phyloP scores from a whole-genome alignment of 2,888 invertebrate genomes.

The Pterostichus niger region DNA sequence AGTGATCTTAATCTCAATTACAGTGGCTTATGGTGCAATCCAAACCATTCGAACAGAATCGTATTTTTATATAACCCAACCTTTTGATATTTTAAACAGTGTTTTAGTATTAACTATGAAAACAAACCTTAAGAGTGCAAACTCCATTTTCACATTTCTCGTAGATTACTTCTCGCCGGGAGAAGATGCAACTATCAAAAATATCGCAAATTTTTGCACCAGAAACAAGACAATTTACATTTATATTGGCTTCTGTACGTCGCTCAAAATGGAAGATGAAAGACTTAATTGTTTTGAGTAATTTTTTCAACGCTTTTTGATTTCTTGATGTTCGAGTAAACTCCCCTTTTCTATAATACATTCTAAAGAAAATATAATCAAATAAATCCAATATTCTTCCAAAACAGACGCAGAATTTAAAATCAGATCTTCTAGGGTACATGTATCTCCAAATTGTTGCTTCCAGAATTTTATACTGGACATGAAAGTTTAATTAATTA shows the following conservation, averaged over 20 bases:
- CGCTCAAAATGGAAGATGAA: constrained; percentile 22
- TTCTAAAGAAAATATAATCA: neutral
- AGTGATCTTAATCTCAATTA: no score
- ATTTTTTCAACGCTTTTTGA: neutral
- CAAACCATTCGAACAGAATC: no score
- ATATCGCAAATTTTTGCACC: constrained; percentile 39
- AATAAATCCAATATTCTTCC: constrained; percentile 16
- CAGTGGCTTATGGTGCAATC: no score
- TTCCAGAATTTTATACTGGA: constrained; percentile 17
- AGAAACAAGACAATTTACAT: constrained; percentile 5
- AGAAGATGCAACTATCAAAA: constrained; percentile 1
- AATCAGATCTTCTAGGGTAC: neutral
- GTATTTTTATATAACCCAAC: no score
- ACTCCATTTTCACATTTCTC: constrained; percentile 3
- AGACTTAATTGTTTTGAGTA: neutral
- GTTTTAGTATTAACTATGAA: no score
- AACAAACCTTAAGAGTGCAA: constrained; percentile 7
- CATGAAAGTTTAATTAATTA: neutral
- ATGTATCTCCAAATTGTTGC: constrained; percentile 4
- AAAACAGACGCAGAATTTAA: neutral
- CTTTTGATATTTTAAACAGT: no score
- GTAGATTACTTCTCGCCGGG: neutral
- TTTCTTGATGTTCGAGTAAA: neutral
- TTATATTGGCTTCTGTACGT: neutral
- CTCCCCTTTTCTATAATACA: neutral